Evolutionary conservation across 2,888 invertebrate genomes (phyloP).

Genomic region (Lepidocyrtoides sp.): DNA sequence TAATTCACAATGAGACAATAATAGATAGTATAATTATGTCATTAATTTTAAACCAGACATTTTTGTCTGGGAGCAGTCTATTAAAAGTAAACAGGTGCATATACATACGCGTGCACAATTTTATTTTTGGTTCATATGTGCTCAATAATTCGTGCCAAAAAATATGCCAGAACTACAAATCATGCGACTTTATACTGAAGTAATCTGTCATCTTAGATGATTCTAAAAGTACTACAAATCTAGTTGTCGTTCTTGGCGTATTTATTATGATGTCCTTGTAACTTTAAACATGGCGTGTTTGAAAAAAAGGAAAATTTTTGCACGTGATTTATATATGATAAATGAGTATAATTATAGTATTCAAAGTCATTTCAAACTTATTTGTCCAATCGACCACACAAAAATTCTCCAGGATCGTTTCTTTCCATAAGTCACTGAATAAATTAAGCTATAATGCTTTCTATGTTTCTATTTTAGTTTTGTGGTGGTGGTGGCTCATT

Average conservation of each 20-base stretch:
- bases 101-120: not conserved
- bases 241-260: too few relatives aligned
- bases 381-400: not conserved
- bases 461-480: not conserved
- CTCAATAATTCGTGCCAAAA: not conserved
- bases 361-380: too few relatives aligned
- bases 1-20: not conserved
- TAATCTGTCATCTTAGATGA: not conserved
- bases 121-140: not conserved
- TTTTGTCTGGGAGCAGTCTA: not conserved
- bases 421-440: not conserved
- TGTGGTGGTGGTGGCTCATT: not conserved
- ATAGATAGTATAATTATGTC: slow-evolving; percentile 29
- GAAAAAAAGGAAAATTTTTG: not conserved
- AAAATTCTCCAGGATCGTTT: not conserved
- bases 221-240: too few relatives aligned
- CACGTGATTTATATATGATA: not conserved
- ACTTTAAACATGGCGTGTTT: not conserved
- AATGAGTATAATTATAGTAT: not conserved
- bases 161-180: not conserved
- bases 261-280: slow-evolving; percentile 10
- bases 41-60: slow-evolving; percentile 2
- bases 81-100: not conserved
- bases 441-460: not conserved
- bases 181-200: not conserved